These are phyloP conservation scores for Phataginus tetradactyla DNA, from an alignment of 2,797 vertebrate genomes.

Conservation along the genomic window DNA sequence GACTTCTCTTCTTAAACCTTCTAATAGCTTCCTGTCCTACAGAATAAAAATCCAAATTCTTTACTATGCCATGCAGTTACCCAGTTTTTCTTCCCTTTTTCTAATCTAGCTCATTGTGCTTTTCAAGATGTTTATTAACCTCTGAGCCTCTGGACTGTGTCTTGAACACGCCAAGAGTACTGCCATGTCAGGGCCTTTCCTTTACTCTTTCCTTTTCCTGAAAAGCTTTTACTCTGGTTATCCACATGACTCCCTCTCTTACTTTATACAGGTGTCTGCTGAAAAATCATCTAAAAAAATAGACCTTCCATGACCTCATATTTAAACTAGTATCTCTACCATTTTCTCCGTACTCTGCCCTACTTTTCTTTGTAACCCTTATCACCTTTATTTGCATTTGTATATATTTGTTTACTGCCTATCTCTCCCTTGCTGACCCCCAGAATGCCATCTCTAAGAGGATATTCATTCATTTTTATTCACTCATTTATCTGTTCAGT, in stretches of 20 bases:
- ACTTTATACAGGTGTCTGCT: not conserved
- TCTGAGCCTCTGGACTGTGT: not conserved
- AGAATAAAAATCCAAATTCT: not conserved
- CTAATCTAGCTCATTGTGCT: not conserved
- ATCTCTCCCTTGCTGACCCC: not conserved
- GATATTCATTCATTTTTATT: not conserved
- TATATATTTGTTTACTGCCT: not conserved
- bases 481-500: not conserved
- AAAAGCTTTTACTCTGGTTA: not conserved
- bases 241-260: not conserved
- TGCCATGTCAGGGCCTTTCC: not conserved
- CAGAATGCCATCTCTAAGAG: not conserved
- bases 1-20: not conserved
- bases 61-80: not conserved
- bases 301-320: not conserved
- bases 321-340: not conserved
- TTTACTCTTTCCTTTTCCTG: not conserved
- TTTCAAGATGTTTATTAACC: not conserved
- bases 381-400: not conserved
- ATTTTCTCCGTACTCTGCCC: not conserved
- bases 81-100: not conserved
- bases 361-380: not conserved
- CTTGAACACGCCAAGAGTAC: not conserved
- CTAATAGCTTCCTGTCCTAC: not conserved
- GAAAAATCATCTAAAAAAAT: not conserved